Evolutionary conservation across 2,888 invertebrate genomes (phyloP), one percentile per base, ranked within the genome.

Genomic region (Heliconius sara): DNA sequence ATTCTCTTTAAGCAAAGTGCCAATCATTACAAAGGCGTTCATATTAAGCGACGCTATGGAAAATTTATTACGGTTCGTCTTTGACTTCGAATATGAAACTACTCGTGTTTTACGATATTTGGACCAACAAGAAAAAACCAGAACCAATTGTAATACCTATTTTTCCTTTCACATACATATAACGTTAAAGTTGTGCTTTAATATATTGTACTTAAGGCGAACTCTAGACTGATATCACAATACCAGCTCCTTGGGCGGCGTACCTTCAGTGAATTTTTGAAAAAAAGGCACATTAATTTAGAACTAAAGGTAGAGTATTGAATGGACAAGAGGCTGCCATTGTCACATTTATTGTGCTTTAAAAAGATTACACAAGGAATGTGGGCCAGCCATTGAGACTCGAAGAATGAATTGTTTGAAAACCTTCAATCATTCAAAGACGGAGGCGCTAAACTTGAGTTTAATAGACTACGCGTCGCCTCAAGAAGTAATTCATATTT

Each of bases 381-480:
- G 91, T 93, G 92, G 92, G 91, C 91, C 90, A 90, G 79, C 92
- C 92, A 93, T 95, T 94, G 93, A 94, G 90, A 89, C 88, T 86
- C 85, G 83, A 88, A 90, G 90, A 90, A 91, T 89, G 91, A 89
- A 94, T 94, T 94, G 94, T 94, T 93, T 94, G 91, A 90, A 89
- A 87, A 89, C 93, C 85, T 92, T 95, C 94, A 93, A 94, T 95
- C 94, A 93, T 93, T 82, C 91, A 94, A 94, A 94, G 92, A 93
- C 87, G 88, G 86, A 89, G 92, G 93, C 93, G 94, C 94, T 92
- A 93, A 94, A 94, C 88, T 90, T 87, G 90, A 93, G 89, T 95
- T 95, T 95, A 95, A 95, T 95, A 95, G 95, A 95, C 95, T 94
- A 84, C 79, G 85, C 87, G 95, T 95, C 95, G 95, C 95, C 95